Evolutionary conservation across 2,888 invertebrate genomes (phyloP).

Genomic region (Plemyria rubiginata): DNA sequence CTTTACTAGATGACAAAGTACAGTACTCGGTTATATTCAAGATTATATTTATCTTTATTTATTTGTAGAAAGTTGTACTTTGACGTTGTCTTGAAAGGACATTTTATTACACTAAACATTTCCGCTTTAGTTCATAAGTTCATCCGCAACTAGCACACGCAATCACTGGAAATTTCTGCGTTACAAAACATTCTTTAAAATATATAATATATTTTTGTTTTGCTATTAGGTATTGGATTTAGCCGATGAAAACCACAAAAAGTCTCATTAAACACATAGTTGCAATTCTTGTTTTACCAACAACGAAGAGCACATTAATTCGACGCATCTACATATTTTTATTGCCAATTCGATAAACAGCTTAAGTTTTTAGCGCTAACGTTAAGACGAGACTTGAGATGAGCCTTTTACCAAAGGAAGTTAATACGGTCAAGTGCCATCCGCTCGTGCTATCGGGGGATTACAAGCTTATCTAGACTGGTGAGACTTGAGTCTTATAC

Average conservation of each 20-base stretch:
- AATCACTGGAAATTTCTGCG: no score
- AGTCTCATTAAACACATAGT: no score
- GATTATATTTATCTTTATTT: conserved; percentile 40
- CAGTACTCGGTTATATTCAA: conserved; percentile 35
- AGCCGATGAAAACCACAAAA: no score
- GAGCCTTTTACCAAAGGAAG: conserved; percentile 7
- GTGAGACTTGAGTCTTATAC: not conserved
- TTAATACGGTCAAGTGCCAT: conserved; percentile 17
- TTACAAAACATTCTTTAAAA: no score
- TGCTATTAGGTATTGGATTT: no score
- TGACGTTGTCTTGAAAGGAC: conserved; percentile 25
- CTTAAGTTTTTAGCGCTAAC: not conserved
- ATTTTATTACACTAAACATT: conserved; percentile 21
- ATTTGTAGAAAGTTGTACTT: conserved; percentile 36
- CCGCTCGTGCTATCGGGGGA: conserved; percentile 1
- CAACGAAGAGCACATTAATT: not conserved
- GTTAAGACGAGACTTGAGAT: conserved; percentile 6
- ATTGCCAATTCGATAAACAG: not conserved
- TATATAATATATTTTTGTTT: no score
- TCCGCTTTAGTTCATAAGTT: no score
- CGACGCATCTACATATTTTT: not conserved
- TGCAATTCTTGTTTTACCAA: not conserved
- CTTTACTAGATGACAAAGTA: conserved; percentile 38
- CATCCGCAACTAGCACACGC: no score
- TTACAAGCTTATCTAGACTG: conserved; percentile 10